Conservation (phyloP, 2,797 vertebrate species). For the Hypotaenidia okinawae region DNA sequence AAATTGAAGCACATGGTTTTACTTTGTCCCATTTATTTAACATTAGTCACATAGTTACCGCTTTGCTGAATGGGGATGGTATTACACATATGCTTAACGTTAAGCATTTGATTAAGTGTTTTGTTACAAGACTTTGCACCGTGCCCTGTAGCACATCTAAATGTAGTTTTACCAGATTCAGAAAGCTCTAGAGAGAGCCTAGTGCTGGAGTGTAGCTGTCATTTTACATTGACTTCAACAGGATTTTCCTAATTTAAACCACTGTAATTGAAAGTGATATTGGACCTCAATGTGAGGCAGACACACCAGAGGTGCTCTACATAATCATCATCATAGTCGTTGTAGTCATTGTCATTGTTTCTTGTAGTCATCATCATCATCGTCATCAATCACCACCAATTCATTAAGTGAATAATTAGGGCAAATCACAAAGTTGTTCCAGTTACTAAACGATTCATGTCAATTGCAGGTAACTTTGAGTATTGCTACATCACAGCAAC, state of each 20-base stretch:
- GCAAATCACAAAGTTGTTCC: background rate
- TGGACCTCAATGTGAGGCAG: background rate
- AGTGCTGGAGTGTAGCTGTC: background rate
- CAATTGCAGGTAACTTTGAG: background rate
- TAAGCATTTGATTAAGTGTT: conserved; percentile 43
- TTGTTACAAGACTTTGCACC: conserved; percentile 9
- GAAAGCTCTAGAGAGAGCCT: background rate
- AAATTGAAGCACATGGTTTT: conserved; percentile 49
- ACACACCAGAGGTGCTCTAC: background rate
- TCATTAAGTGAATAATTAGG: background rate
- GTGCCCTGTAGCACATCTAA: background rate
- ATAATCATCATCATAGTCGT: background rate
- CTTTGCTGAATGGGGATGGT: background rate
- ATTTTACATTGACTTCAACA: background rate
- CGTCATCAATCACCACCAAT: background rate
- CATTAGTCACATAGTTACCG: conserved; percentile 35
- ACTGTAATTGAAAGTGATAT: background rate
- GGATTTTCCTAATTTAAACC: background rate
- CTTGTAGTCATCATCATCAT: background rate
- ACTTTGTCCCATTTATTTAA: conserved; percentile 33
- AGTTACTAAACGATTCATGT: background rate
- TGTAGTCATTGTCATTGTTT: background rate
- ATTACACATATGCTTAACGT: conserved; percentile 35
- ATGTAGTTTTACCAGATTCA: conserved; percentile 6
- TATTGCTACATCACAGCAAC: background rate